A percentile compares a stretch with the other conserved stretches of the same genome.
These are phyloP conservation scores for Listrodromus nycthemerus DNA, from an alignment of 2,888 invertebrate genomes.

Conservation along the genomic window DNA sequence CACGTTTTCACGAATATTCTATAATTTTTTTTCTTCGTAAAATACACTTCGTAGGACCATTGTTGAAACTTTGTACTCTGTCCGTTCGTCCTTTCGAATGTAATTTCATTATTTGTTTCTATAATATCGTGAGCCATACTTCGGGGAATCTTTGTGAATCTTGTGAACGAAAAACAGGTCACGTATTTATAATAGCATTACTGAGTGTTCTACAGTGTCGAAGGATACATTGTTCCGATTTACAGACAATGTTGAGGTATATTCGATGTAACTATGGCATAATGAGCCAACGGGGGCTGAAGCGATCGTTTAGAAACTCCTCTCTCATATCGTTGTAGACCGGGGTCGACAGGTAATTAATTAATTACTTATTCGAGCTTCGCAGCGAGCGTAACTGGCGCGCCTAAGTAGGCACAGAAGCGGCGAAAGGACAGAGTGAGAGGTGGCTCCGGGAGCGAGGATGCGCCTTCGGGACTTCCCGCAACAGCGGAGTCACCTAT, in stretches of 20 bases:
- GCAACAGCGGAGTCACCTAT: background rate
- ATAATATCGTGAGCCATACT: background rate
- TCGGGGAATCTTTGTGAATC: background rate
- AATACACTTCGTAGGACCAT: too few species aligned
- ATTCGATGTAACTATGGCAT: background rate
- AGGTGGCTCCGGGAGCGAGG: background rate
- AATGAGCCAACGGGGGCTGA: background rate
- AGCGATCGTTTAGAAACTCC: background rate
- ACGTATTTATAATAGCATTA: background rate
- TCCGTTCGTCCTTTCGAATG: too few species aligned
- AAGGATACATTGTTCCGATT: background rate
- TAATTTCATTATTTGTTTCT: background rate
- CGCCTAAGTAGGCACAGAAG: slow-evolving; percentile 28
- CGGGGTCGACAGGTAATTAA: slow-evolving; percentile 26
- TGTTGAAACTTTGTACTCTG: too few species aligned
- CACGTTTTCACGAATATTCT: background rate
- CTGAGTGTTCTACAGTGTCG: background rate
- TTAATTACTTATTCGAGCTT: slow-evolving; percentile 27
- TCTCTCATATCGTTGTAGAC: slow-evolving; percentile 2
- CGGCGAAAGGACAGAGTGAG: background rate
- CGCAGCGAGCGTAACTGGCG: background rate
- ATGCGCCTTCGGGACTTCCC: slow-evolving; percentile 5
- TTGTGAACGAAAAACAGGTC: background rate
- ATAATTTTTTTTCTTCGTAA: too few species aligned
- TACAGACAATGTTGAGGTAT: background rate